Conservation (phyloP, 2,113 vertebrate genomes). For the Equus quagga region DNA sequence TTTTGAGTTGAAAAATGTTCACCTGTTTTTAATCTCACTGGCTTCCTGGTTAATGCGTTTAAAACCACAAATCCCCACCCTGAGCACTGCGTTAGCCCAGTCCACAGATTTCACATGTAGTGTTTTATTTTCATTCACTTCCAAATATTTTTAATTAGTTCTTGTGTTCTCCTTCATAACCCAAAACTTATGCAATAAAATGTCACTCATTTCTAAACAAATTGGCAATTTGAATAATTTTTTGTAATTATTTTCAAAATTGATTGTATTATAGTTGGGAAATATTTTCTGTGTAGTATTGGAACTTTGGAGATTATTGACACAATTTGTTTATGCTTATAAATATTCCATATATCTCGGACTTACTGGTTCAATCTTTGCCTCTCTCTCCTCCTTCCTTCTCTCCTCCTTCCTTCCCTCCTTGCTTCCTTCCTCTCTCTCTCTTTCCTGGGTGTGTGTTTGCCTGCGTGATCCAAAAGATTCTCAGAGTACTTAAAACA, state of each 20-base stretch:
- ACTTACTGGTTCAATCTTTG: background rate
- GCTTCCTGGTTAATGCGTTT: background rate
- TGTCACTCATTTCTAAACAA: background rate
- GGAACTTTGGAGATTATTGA: background rate
- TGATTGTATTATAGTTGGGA: background rate
- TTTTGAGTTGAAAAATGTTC: background rate
- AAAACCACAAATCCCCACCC: no score
- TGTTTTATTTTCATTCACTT: background rate
- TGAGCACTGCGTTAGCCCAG: rapidly evolving
- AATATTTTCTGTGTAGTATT: background rate
- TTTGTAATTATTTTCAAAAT: background rate
- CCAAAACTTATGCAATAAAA: background rate
- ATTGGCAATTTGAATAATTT: no score
- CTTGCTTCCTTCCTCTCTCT: no score
- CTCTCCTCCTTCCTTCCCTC: no score
- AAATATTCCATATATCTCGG: background rate
- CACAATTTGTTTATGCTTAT: no score
- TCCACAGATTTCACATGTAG: background rate
- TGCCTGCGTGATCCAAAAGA: background rate
- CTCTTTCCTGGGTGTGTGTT: no score
- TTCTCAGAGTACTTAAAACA: background rate
- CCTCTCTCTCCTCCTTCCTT: rapidly evolving
- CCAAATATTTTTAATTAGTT: background rate
- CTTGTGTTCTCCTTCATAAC: background rate
- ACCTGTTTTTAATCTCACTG: background rate